These are phyloP conservation scores for Venustaconcha ellipsiformis DNA, from an alignment of 1,140 invertebrate genomes.

Conservation along the genomic window DNA sequence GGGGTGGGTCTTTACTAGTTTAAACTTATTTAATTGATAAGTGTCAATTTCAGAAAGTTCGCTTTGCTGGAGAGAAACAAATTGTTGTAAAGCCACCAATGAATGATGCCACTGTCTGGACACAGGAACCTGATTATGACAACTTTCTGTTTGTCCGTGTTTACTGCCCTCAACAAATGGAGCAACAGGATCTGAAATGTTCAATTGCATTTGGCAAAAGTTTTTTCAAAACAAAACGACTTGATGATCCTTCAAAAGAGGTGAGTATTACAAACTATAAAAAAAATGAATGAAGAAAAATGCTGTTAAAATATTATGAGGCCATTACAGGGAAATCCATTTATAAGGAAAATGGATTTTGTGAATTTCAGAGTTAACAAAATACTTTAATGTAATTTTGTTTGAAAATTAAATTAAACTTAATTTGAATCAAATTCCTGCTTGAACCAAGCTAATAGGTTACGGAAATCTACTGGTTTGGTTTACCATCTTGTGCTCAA, in stretches of 20 bases:
- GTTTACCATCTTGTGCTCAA: no score
- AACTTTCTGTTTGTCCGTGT: slow-evolving; percentile 57
- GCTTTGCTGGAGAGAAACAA: slow-evolving; percentile 46
- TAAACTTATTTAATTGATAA: background rate
- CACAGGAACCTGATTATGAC: slow-evolving; percentile 61
- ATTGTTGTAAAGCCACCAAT: slow-evolving; percentile 45
- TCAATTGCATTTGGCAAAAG: slow-evolving; percentile 55
- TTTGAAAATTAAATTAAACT: no score
- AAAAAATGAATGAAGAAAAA: no score
- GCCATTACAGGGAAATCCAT: no score
- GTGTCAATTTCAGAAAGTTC: slow-evolving; percentile 51
- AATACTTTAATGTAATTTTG: no score
- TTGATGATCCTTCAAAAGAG: slow-evolving; percentile 39
- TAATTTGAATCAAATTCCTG: no score
- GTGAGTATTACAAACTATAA: background rate
- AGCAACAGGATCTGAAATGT: slow-evolving; percentile 55
- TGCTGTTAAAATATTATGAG: no score
- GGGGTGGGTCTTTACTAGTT: background rate
- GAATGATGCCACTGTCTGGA: slow-evolving; percentile 50
- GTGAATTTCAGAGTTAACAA: no score
- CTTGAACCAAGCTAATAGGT: no score
- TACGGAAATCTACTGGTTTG: no score
- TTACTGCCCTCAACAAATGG: slow-evolving; percentile 57
- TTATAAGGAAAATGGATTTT: no score
- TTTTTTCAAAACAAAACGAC: slow-evolving; percentile 55